Evolutionary conservation across 1,140 invertebrate species (phyloP), one percentile per base, ranked within the genome.

Genomic region (Macrobrachium rosenbergii): DNA sequence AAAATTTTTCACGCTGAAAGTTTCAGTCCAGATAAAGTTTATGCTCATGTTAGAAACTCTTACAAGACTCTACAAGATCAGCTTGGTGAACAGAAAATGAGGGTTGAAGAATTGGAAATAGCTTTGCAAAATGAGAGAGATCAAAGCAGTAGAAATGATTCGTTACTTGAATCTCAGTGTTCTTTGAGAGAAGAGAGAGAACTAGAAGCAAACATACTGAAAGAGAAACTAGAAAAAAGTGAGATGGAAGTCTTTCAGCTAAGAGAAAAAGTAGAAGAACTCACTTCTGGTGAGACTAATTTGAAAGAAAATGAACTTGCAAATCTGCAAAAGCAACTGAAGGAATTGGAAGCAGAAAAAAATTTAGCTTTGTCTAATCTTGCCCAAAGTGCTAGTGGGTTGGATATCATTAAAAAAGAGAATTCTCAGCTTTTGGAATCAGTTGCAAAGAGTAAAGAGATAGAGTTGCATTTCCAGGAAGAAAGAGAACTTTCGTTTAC

Each of bases 231-330:
- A 17, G 69, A 80, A 12, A 86, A 73, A 60, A 75, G 60, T 75
- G 83, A 78, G 28, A 78, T 21, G 28, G 83, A 85, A 37, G 75
- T 78, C 21, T 64, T 69, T 23, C 75, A 85, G 43, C 21, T 85
- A 67, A 28, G 63, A 85, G 72, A 85, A 58, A 85, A 45, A 60
- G 21, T 85, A 5, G 75, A 62, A 69, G 75, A 85, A 75, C 43
- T 78, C 23, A 59, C 43, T 59, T 43, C 11, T 10, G 59, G 59
- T 21, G 59, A 69, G 58, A 79, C 52, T 58, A 58, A 17, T 43
- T 60, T 23, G 17, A 78, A 87, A 37, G 58, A 75, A 19, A 87
- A 45, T 76, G 67, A 69, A 69, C 10, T 21, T 23, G 7, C n/a
- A 10, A 21, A 8, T 69, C 7, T 43, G 12, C 45, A 81, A 60